Conservation (phyloP, 2,797 vertebrate genomes). For the Brachyalestes nurse region DNA sequence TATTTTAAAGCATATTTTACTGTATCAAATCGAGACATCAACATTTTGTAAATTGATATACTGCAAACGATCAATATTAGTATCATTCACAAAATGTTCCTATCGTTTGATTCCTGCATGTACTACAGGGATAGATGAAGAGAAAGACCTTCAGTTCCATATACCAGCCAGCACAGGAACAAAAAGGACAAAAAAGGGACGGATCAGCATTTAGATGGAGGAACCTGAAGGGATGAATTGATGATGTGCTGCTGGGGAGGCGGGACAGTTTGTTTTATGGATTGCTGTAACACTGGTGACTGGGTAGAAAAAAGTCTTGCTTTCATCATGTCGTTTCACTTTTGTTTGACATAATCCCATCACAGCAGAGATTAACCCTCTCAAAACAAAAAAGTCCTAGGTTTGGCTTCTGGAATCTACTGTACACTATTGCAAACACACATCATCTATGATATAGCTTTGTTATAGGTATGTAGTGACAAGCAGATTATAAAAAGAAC, state of each 20-base stretch:
- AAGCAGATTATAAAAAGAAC: slow-evolving; percentile 2
- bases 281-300: slow-evolving; percentile 14
- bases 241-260: slow-evolving; percentile 23
- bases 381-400: background rate
- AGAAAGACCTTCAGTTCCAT: slow-evolving; percentile 17
- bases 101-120: background rate
- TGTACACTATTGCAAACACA: background rate
- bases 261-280: slow-evolving; percentile 10
- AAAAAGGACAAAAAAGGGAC: slow-evolving; percentile 23
- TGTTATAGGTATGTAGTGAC: background rate
- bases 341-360: slow-evolving; percentile 28
- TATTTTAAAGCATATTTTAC: no score
- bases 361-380: slow-evolving; percentile 2
- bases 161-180: background rate
- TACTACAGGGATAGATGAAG: slow-evolving; percentile 1
- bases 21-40: no score
- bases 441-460: background rate
- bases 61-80: no score
- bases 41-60: no score
- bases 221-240: slow-evolving; percentile 31
- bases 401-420: background rate
- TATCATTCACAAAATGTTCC: no score
- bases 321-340: slow-evolving; percentile 13
- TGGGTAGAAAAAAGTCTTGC: background rate
- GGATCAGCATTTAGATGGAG: slow-evolving; percentile 31